phyloP scores from a whole-genome alignment of 2,113 vertebrate species.

The Mesoclemmys tuberculata region DNA sequence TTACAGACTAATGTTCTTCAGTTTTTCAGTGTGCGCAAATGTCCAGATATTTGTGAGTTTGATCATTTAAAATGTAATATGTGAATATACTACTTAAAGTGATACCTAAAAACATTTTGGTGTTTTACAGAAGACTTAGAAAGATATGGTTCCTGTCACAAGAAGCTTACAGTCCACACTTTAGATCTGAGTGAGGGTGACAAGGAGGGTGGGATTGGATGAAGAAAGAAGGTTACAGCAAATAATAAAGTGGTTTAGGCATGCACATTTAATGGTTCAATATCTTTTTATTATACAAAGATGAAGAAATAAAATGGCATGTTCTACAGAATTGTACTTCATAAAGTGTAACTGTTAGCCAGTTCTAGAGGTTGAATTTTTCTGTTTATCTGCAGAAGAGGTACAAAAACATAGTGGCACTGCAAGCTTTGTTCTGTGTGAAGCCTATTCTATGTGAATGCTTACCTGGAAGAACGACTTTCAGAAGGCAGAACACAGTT shows the following conservation, averaged over 20 bases:
- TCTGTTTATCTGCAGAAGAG: not conserved
- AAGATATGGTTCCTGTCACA: not conserved
- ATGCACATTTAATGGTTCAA: not conserved
- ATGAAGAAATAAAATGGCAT: not conserved
- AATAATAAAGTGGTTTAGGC: not conserved
- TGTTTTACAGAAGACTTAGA: not conserved
- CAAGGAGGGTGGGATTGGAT: not conserved
- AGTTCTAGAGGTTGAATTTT: not conserved
- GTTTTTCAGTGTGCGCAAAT: not conserved
- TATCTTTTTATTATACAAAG: not conserved
- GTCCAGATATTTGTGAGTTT: not conserved
- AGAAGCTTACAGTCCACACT: not conserved
- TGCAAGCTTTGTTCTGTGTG: not conserved
- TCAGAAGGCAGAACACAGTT: not conserved
- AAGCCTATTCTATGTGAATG: not conserved
- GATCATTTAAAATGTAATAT: not conserved
- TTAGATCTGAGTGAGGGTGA: not conserved
- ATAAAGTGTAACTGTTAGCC: not conserved
- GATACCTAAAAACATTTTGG: not conserved
- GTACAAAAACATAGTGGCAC: not conserved
- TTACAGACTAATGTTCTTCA: not conserved
- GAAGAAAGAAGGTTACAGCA: not conserved
- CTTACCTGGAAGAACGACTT: not conserved
- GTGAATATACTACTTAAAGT: not conserved
- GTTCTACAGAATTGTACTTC: not conserved